Evolutionary conservation across 2,113 vertebrate species (phyloP), one percentile per base, ranked within the genome.

Genomic region (Alouatta palliata): DNA sequence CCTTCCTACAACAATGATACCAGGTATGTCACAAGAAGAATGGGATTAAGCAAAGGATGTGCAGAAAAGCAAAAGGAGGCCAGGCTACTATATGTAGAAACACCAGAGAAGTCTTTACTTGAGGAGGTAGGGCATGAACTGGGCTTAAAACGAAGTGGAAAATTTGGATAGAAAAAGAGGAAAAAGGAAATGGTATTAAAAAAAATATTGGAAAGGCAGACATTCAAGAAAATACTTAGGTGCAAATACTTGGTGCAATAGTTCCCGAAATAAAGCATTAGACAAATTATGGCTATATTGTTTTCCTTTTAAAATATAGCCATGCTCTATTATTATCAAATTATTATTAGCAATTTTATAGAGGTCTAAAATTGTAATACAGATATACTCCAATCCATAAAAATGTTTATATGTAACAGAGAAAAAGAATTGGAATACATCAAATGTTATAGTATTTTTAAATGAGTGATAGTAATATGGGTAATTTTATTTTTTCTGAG

Each of bases 401-500:
- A 71, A 37, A 90, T 88, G 73, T 71, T 93, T 45, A 66, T 43
- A 81, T 49, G 71, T 66, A 88, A 17, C 35, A 91, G 49, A 94
- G 77, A 89, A 93, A 49, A 95, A 88, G 80, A 45, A 66, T 49
- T 76, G 2, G n/a, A 49, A 70, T n/a, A 94, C 25, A 25, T 58
- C 32, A 81, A 86, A 85, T 61, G 25, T 73, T 58, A 25, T 4
- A 64, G 17, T 30, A 23, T 71, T 82, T 87, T 86, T 32, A 0
- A 56, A 54, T 77, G 49, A 5, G 7, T 85, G 11, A 54, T 43
- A 86, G 35, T 49, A 71, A 58, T 84, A 40, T 76, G 6, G 9
- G 9, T 87, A 49, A 95, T 75, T 95, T 86, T 23, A 91, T 71
- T 84, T 95, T 92, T 96, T 66, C 27, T 64, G 85, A 71, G 8